Evolutionary conservation across 2,113 vertebrate genomes (phyloP).

Genomic region (Ammodytes marinus): DNA sequence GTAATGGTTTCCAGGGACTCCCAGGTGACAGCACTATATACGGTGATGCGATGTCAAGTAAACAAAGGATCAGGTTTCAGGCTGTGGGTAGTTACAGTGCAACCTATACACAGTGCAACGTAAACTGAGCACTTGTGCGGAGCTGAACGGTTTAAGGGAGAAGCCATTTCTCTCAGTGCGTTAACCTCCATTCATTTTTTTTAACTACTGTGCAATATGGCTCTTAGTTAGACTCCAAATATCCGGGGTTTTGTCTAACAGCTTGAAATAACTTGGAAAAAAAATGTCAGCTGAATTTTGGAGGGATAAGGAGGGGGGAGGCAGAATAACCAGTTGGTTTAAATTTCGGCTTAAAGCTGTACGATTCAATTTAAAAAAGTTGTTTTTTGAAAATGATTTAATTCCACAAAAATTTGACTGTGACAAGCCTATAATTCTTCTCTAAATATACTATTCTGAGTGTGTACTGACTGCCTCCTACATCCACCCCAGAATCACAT

Average conservation of each 20-base stretch:
- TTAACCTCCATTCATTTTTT: slow-evolving; percentile 54
- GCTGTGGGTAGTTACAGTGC: slow-evolving; percentile 60
- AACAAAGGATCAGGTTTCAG: slow-evolving; percentile 67
- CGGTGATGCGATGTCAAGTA: slow-evolving; percentile 54
- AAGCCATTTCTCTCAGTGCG: slow-evolving; percentile 54
- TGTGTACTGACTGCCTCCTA: no score
- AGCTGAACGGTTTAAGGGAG: slow-evolving; percentile 45
- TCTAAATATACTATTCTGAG: no score
- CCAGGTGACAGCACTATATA: slow-evolving; percentile 17
- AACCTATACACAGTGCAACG: slow-evolving; percentile 66
- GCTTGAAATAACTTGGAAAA: background rate
- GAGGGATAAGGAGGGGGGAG: background rate
- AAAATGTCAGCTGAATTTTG: background rate
- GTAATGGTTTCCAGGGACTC: no score
- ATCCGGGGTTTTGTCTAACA: background rate
- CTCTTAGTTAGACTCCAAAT: background rate
- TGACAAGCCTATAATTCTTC: no score
- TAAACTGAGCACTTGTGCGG: slow-evolving; percentile 55
- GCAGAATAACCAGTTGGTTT: background rate
- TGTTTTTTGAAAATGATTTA: no score
- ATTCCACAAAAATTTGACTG: no score
- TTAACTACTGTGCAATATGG: slow-evolving; percentile 38
- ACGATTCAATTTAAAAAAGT: no score
- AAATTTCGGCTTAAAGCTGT: background rate
- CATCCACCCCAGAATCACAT: no score